A percentile compares a stretch with the other conserved stretches of the same genome.
Evolutionary conservation across 2,888 invertebrate genomes (phyloP).

Genomic region (Xiphydria camelus): DNA sequence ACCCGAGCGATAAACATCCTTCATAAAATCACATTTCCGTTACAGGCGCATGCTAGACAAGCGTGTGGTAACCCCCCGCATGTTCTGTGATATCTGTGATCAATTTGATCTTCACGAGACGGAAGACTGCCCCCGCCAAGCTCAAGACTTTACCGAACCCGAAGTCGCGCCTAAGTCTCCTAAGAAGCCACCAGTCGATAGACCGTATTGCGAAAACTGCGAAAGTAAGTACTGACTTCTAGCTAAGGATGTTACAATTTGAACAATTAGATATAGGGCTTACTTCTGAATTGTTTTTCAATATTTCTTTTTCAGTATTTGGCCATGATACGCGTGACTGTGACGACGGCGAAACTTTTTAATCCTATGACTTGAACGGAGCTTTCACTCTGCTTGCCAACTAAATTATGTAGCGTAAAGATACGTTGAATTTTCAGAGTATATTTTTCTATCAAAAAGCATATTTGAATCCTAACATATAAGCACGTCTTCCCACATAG

Average conservation of each 20-base stretch:
- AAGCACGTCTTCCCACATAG: constrained; percentile 20
- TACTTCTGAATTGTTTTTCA: too few species aligned
- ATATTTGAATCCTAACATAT: constrained; percentile 9
- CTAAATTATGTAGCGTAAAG: constrained; percentile 12
- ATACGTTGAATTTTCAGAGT: constrained; percentile 29
- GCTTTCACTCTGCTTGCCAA: constrained; percentile 11
- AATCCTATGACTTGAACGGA: constrained; percentile 35
- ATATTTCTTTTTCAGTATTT: constrained; percentile 83
- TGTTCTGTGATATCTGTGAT: constrained; percentile 98
- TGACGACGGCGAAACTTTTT: constrained; percentile 84
- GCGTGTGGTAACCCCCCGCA: constrained; percentile 69
- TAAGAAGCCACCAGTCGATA: constrained; percentile 53
- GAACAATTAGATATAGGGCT: too few species aligned
- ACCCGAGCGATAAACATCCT: neutral
- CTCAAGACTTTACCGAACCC: constrained; percentile 62
- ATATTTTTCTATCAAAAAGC: constrained; percentile 34
- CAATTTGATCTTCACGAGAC: constrained; percentile 96
- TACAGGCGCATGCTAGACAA: constrained; percentile 49
- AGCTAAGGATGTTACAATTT: neutral
- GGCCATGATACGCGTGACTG: constrained; percentile 87
- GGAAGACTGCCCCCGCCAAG: constrained; percentile 93
- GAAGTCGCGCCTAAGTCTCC: constrained; percentile 54
- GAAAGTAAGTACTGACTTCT: constrained; percentile 68
- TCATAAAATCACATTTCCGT: constrained; percentile 1
- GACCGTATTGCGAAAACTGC: constrained; percentile 91